These are phyloP conservation scores for Euplexia lucipara DNA, from an alignment of 2,888 invertebrate genomes.

Conservation along the genomic window DNA sequence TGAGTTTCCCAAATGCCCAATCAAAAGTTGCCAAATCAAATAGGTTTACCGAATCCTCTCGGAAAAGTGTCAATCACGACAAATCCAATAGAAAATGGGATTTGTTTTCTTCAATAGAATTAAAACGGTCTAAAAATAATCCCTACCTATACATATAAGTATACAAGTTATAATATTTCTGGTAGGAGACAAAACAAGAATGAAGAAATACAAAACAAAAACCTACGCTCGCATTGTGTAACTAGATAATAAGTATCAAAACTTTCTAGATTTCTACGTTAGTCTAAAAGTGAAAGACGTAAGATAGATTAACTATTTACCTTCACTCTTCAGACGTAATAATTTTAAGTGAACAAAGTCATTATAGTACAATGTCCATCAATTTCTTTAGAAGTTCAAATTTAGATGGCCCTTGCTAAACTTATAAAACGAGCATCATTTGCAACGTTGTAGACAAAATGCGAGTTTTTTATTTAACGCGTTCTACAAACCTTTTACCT, in stretches of 20 bases:
- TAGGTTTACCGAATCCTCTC: slow-evolving; percentile 9
- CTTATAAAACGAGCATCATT: slow-evolving; percentile 30
- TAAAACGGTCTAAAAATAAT: not conserved
- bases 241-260: slow-evolving; percentile 31
- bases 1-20: slow-evolving; percentile 10
- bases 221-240: slow-evolving; percentile 39
- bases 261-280: slow-evolving; percentile 52
- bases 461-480: not conserved
- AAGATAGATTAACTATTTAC: slow-evolving; percentile 37
- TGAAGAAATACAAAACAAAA: slow-evolving; percentile 22
- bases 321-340: slow-evolving; percentile 35
- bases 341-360: slow-evolving; percentile 52
- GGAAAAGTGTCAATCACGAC: slow-evolving; percentile 36
- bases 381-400: slow-evolving; percentile 28
- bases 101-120: slow-evolving; percentile 13
- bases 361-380: slow-evolving; percentile 36
- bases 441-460: slow-evolving; percentile 10
- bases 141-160: no score
- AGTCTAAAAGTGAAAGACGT: slow-evolving; percentile 52
- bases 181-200: slow-evolving; percentile 2
- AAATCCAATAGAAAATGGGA: slow-evolving; percentile 16
- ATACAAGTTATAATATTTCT: no score
- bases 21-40: slow-evolving; percentile 50
- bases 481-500: slow-evolving; percentile 17
- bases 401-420: slow-evolving; percentile 20